These are phyloP conservation scores for Antitype chi DNA, from an alignment of 2,888 invertebrate species.

Conservation along the genomic window DNA sequence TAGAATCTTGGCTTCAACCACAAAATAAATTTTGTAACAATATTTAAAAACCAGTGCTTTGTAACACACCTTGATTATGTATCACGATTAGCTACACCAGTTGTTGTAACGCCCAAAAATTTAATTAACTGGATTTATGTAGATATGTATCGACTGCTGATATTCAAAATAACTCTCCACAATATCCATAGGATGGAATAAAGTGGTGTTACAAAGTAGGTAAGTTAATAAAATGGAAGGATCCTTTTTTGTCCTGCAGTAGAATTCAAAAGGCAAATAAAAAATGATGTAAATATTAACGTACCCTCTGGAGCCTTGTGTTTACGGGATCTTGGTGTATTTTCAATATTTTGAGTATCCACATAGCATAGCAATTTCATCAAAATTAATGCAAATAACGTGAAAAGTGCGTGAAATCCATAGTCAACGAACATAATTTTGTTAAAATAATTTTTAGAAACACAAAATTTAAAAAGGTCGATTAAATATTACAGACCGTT, in stretches of 20 bases:
- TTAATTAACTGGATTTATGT: too few species aligned
- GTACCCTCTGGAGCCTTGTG: not conserved
- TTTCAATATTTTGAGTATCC: fast-evolving
- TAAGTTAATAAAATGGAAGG: not conserved
- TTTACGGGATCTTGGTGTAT: fast-evolving
- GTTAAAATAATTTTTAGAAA: slow-evolving; percentile 6
- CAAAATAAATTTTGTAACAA: not conserved
- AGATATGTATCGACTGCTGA: too few species aligned
- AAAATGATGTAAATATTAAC: not conserved
- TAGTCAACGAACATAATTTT: slow-evolving; percentile 17
- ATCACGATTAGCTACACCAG: not conserved
- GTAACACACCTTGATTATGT: not conserved
- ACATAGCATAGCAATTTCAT: not conserved
- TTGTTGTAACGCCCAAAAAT: not conserved
- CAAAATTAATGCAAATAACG: slow-evolving; percentile 6
- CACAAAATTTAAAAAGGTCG: not conserved
- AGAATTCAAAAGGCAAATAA: not conserved
- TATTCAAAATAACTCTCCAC: not conserved
- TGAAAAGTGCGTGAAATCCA: not conserved
- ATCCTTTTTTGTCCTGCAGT: not conserved
- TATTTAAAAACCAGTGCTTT: not conserved
- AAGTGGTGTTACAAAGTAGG: too few species aligned
- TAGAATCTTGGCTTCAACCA: not conserved
- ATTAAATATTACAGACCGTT: slow-evolving; percentile 6
- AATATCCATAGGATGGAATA: too few species aligned